phyloP scores from a whole-genome alignment of 2,797 vertebrate genomes.

The Dromococcyx pavoninus region DNA sequence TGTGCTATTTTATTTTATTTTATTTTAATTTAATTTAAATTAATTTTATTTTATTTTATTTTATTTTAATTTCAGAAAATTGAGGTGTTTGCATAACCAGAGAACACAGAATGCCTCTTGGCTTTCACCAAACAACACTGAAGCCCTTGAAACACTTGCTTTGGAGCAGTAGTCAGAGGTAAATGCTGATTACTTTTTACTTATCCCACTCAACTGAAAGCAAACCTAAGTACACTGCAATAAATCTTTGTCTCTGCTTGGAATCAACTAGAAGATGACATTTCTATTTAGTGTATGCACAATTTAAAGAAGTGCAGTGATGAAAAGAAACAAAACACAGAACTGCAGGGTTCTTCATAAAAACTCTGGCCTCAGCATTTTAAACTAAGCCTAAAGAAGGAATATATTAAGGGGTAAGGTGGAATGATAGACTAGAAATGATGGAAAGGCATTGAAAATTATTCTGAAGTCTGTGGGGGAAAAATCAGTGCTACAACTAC shows the following conservation, averaged over 20 bases:
- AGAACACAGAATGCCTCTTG: neutral
- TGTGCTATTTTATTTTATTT: neutral
- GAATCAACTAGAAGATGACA: neutral
- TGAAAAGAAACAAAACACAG: neutral
- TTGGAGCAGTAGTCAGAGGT: neutral
- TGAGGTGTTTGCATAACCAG: neutral
- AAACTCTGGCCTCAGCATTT: neutral
- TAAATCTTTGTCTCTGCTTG: neutral
- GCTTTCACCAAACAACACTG: neutral
- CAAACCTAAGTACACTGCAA: neutral
- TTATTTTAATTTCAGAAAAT: neutral
- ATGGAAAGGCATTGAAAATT: neutral
- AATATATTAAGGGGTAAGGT: neutral
- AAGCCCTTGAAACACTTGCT: neutral
- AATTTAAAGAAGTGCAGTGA: neutral
- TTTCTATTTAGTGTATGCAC: neutral
- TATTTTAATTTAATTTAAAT: no score
- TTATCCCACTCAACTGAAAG: neutral
- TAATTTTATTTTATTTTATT: no score
- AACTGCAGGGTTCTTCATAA: neutral
- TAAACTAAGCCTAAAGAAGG: neutral
- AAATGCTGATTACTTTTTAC: neutral
- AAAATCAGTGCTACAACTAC: neutral
- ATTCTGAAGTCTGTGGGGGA: rapidly evolving
- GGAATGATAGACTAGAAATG: neutral